Evolutionary conservation across 2,888 invertebrate genomes (phyloP).

Genomic region (Plebejus melissa): DNA sequence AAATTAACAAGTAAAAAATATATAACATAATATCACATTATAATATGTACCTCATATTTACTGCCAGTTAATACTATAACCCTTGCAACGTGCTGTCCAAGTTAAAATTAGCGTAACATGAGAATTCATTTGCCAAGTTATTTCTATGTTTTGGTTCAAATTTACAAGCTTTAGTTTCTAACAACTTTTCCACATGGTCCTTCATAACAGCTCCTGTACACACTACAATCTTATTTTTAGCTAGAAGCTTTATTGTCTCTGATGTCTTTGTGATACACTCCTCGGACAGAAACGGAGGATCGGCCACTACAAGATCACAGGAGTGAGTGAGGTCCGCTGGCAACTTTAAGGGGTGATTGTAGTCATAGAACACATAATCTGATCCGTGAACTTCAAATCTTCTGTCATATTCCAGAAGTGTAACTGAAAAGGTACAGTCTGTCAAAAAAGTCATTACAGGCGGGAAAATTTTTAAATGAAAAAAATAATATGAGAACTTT

Average conservation of each 20-base stretch:
- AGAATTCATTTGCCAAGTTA: constrained; percentile 95
- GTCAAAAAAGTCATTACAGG: no score
- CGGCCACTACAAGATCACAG: constrained; percentile 93
- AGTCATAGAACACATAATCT: constrained; percentile 93
- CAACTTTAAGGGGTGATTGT: constrained; percentile 86
- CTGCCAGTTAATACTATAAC: constrained; percentile 35
- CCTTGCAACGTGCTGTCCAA: constrained; percentile 73
- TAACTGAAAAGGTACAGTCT: constrained; percentile 74
- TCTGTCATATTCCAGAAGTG: constrained; percentile 90
- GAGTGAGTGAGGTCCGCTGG: constrained; percentile 77
- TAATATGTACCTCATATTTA: neutral
- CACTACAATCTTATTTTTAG: constrained; percentile 87
- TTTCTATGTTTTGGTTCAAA: constrained; percentile 92
- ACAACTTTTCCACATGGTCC: constrained; percentile 80
- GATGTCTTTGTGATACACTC: constrained; percentile 94
- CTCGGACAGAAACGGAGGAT: constrained; percentile 96
- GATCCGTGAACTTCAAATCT: constrained; percentile 88
- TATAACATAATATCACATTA: constrained; percentile 1
- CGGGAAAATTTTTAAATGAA: no score
- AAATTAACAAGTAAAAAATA: neutral
- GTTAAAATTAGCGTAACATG: constrained; percentile 93
- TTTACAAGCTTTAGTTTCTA: constrained; percentile 81
- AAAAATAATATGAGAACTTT: no score
- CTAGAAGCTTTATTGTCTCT: constrained; percentile 85
- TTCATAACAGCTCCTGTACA: constrained; percentile 94